Base-by-base conservation (phyloP, 1,140 invertebrate genomes). In the Brachystomella parvula region DNA sequence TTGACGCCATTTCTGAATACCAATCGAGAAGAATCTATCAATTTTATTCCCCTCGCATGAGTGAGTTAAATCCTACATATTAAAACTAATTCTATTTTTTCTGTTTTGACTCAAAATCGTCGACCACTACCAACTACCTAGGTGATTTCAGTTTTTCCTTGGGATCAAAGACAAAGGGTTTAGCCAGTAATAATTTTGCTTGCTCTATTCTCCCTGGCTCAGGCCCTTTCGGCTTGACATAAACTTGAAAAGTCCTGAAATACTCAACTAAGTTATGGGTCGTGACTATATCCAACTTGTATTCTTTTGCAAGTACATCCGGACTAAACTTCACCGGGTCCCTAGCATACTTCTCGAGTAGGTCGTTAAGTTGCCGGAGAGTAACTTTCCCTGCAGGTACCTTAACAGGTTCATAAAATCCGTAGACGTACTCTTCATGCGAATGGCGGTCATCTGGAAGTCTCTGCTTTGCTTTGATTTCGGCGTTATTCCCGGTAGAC, bases 251-350 rank as follows among this genome's bases (percentile, higher is more conserved):
- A 1, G 71, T 31, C 31, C 56, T 67, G 58, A 61, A 69, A 29
- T 69, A 62, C 21, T 57, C 31, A 3, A 69, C 9, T 15, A 69
- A 61, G 63, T 72, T 66, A 1, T 53, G 15, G 19, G 61, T 65
- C 58, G 61, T 33, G 28, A 58, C 1, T 26, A 65, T 19, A 65
- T 84, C 82, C 33, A 90, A 66, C 74, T 85, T 84, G 75, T 87
- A 87, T 64, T 87, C 79, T 53, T 77, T 73, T 0, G 88, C 83
- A 75, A 90, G 85, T 75, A 78, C 79, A 28, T 79, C 75, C 28
- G 78, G 73, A 17, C 79, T 83, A 71, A 83, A 81, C 49, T 78
- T 78, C 47, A 78, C 74, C 0, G 85, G 82, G 73, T 89, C 81
- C 0, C 74, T 65, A 69, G 83, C 81, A 76, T 89, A 80, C 31